These are phyloP conservation scores for Hetaerina titia DNA, from an alignment of 2,888 invertebrate species.

Conservation along the genomic window DNA sequence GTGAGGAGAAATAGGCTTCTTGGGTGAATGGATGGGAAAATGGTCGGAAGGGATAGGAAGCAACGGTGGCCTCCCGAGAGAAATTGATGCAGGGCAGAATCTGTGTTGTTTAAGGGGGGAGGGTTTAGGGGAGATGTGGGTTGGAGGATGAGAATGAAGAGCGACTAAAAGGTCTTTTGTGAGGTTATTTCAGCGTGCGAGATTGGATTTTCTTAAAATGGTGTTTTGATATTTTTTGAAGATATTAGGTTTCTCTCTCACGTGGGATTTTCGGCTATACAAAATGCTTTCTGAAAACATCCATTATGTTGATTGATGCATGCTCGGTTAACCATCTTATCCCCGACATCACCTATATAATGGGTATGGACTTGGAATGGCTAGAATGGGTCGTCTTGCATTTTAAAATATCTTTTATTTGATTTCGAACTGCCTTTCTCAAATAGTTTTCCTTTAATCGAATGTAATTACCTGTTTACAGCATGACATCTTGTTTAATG, in stretches of 20 bases:
- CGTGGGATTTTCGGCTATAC: background rate
- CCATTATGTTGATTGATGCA: background rate
- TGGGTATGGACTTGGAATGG: background rate
- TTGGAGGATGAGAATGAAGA: background rate
- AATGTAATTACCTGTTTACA: too few species aligned
- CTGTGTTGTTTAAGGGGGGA: background rate
- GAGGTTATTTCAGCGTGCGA: conserved; percentile 19
- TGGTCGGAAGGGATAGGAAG: background rate
- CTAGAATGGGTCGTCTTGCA: too few species aligned
- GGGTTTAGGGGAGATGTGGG: background rate
- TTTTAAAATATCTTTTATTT: too few species aligned
- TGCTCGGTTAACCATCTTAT: background rate
- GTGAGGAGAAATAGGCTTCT: background rate
- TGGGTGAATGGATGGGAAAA: conserved; percentile 39
- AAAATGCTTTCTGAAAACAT: background rate
- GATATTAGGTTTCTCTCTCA: conserved; percentile 19
- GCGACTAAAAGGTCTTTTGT: conserved; percentile 56
- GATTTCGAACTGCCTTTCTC: too few species aligned
- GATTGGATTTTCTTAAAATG: conserved; percentile 48
- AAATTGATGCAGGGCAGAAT: conserved; percentile 50
- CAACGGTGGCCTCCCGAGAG: background rate
- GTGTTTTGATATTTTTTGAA: conserved; percentile 14
- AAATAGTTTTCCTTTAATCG: too few species aligned
- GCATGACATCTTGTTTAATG: too few species aligned
- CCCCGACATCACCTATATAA: background rate